Evolutionary conservation across 2,113 vertebrate genomes (phyloP), one percentile per base, ranked within the genome.

Genomic region (Hiodon tergisus): DNA sequence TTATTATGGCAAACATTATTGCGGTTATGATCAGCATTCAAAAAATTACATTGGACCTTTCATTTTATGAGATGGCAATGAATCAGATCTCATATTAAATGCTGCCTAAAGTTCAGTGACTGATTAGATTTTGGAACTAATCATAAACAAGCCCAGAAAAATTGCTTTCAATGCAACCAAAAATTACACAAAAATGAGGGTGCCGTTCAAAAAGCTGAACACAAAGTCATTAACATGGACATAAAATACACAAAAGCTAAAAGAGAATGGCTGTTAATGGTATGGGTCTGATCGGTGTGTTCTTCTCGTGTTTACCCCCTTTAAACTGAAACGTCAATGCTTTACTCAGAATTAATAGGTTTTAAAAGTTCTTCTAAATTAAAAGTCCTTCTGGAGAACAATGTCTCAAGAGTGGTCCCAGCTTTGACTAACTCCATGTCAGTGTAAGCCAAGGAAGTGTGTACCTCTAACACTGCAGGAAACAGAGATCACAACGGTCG

Each of bases 401-500:
- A 13, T 52, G 52, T 16, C 31, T 52, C 6, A n/a, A 13, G 14
- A 6, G 46, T 13, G 48, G 66, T 46, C 92, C 91, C 87, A 93
- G 90, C 31, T 66, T 17, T 66, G 3, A 2, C 16, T 52, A 17
- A 16, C n/a, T 6, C 50, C 1, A 13, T 52, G 52, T 69, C 52
- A 69, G 17, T 3, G 51, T 6, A 16, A 14, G 5, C 50, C 1
- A 13, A 4, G 66, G 66, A 91, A 92, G 91, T 91, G 90, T 90
- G 89, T 90, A 91, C 90, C 90, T 88, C 86, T 84, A 89, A 89
- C 89, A 85, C 81, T 85, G 86, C 89, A 90, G 90, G 90, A 92
- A 91, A 89, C 91, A 87, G 85, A 90, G 90, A 90, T 92, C 93
- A 93, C 90, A 92, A 90, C 87, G 87, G 85, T 89, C 88, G 87